Evolutionary conservation across 2,888 invertebrate species (phyloP), one percentile per base, ranked within the genome.

Genomic region (Cantharis flavilabris): DNA sequence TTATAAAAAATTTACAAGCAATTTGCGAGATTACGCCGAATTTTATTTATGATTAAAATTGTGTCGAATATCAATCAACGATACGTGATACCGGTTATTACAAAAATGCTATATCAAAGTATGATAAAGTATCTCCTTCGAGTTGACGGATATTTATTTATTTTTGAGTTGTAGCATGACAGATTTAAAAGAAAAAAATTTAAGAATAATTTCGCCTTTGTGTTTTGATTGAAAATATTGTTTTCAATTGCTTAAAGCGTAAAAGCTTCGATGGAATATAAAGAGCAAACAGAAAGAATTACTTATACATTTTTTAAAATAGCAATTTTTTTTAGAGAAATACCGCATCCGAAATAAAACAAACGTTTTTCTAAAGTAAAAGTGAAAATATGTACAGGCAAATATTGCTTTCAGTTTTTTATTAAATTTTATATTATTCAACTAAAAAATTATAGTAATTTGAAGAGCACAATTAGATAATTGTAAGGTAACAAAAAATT

Each of bases 21-120:
- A 67, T 26, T 67, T 67, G 26, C 26, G 65, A 23, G 20, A 23
- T 67, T 67, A 67, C 65, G 65, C 26, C 65, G 18, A 49, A 67
- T 67, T 67, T 67, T 67, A 67, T 67, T 67, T 67, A 23, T 23
- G n/a, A 67, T 67, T 67, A 67, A 67, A 49, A 67, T 67, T 16
- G 26, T 23, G 11, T n/a, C 49, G 49, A 49, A 7, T 49, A 49
- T 49, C 49, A 49, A 49, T 49, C 49, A 49, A 49, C n/a, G n/a
- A n/a, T 49, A 49, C 49, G 49, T 7, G 49, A 49, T 49, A 49
- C 49, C 49, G 49, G n/a, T 49, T 49, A 49, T 49, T 49, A n/a
- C 49, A 49, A 49, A 49, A 49, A 49, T 49, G 49, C n/a, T 49
- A 4, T 49, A n/a, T 49, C n/a, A 49, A 49, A 49, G n/a, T 7